Evolutionary conservation across 2,113 vertebrate species (phyloP), one percentile per base, ranked within the genome.

Genomic region (Colistium nudipinnis): DNA sequence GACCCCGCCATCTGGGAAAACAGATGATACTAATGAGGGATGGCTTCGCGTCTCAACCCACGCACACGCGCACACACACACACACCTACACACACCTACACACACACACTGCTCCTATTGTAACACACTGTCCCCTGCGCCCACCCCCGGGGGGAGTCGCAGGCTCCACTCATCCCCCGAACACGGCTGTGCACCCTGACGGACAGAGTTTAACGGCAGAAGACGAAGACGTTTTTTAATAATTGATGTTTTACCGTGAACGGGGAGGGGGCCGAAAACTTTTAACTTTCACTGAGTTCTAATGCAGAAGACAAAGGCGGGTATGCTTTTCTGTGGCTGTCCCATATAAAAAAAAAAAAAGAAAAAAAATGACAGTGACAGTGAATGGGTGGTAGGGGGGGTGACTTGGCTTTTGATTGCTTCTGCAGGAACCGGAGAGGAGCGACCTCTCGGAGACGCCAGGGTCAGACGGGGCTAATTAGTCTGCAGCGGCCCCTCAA

Each of bases 1-100:
- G 86, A 90, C 83, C 87, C 83, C 68, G 85, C 87, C 90, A 92
- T 92, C 88, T 92, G 91, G 87, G 89, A 77, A 86, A 90, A 90
- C 90, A 92, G 90, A 89, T 90, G 90, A 91, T 78, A 74, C 88
- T 92, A 94, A 93, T 93, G 91, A 92, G 89, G 90, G 83, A 84
- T 76, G 80, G 90, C 87, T 89, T 87, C 85, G 71, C 75, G 77
- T 89, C 86, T 90, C 78, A 74, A 82, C 81, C 76, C 6, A 4
- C 30, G 4, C 30, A 4, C 7, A 36, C 6, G 24, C 33, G 67
- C 60, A 62, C 70, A 76, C 80, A 91, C 86, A 89, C 88, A 53
- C 16, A 53, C 27, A 68, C 60, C 59, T 68, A 75, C 80, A 91
- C 86, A 89, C 88, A 41, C 39, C 30, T 7, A 53, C 27, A 68